phyloP scores from a whole-genome alignment of 2,888 invertebrate genomes.

The Linnaemya vulpina region DNA sequence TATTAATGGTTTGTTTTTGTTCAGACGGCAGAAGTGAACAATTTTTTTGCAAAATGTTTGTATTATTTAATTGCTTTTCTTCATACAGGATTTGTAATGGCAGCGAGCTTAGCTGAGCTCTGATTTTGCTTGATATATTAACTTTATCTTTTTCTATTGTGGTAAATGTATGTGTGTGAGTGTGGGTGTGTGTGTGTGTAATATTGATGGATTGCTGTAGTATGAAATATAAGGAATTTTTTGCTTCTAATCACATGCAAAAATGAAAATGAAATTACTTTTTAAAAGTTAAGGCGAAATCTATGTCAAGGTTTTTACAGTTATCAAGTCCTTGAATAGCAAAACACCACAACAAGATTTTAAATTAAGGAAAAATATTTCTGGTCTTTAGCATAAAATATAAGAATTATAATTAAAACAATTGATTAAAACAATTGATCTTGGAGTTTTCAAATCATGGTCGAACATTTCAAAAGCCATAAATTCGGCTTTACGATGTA shows the following conservation, averaged over 20 bases:
- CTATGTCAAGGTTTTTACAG: no score
- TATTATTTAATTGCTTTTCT: slow-evolving; percentile 61
- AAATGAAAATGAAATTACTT: no score
- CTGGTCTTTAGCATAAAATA: no score
- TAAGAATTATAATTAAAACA: no score
- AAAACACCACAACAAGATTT: no score
- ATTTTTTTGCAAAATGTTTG: slow-evolving; percentile 25
- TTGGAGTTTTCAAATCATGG: no score
- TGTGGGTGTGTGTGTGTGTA: not conserved
- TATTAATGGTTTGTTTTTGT: not conserved
- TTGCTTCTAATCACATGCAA: not conserved
- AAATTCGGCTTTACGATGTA: no score
- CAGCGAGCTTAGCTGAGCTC: not conserved
- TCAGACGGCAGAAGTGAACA: not conserved
- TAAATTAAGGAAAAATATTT: no score
- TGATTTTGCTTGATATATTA: slow-evolving; percentile 9
- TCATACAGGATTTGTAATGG: slow-evolving; percentile 6
- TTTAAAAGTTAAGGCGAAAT: no score
- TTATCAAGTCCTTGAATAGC: no score
- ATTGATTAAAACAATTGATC: no score
- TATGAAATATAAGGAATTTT: not conserved
- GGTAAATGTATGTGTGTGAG: not conserved
- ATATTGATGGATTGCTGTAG: slow-evolving; percentile 40
- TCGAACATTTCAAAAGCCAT: no score
- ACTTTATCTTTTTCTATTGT: not conserved